Conservation (phyloP, 2,797 vertebrate species). For the Silurus aristotelis region DNA sequence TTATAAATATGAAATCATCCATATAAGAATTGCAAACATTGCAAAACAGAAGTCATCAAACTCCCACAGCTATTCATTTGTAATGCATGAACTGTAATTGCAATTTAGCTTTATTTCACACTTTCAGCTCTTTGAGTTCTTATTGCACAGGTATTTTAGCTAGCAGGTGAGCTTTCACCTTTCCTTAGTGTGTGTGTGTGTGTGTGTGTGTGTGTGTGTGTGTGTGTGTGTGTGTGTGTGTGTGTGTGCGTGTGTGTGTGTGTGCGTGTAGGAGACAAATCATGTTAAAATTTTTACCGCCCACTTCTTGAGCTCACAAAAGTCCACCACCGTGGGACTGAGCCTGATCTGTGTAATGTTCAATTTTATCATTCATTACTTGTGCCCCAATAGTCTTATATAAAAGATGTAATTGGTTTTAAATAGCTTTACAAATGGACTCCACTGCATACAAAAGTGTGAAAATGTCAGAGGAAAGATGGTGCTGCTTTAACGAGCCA, state of each 20-base stretch:
- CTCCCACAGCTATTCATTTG: neutral
- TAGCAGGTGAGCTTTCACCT: constrained; percentile 10
- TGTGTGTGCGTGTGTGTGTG: constrained; percentile 52
- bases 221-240: too few species aligned
- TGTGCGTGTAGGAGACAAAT: constrained; percentile 72
- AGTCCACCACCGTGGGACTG: constrained; percentile 63
- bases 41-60: neutral
- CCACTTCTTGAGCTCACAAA: constrained; percentile 68
- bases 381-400: constrained; percentile 63
- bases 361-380: constrained; percentile 75
- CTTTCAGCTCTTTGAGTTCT: neutral
- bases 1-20: neutral
- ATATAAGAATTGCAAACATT: neutral
- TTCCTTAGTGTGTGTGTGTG: constrained; percentile 2
- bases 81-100: neutral
- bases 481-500: constrained; percentile 37
- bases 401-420: constrained; percentile 66
- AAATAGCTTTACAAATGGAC: constrained; percentile 69
- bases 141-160: constrained; percentile 7
- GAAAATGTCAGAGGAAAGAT: constrained; percentile 62
- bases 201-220: constrained; percentile 13
- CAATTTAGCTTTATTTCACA: constrained; percentile 1
- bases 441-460: constrained; percentile 59
- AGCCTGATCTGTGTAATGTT: constrained; percentile 72
- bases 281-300: constrained; percentile 66